Base-by-base conservation (phyloP, 2,888 invertebrate genomes). In the Sturmia bella region DNA sequence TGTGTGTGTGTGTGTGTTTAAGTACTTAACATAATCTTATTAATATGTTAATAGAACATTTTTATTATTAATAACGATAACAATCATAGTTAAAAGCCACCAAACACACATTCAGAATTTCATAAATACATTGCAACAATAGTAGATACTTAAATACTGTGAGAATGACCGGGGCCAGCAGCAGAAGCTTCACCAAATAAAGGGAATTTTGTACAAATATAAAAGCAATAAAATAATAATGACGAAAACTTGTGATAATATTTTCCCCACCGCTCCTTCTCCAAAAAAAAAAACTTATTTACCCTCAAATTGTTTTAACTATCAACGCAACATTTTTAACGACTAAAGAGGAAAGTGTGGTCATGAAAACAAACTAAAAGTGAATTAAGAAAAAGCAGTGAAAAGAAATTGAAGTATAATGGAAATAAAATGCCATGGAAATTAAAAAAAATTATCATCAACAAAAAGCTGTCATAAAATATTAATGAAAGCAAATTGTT, bases 1-100 rank as follows among this genome's bases (percentile, higher is more conserved):
- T 13, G 0, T 19, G 0, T 12, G 13, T 68, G 11, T 32, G 0
- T 21, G 0, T 12, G n/a, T 57, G 12, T 41, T 41, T 45, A 24
- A 59, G 61, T 54, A 37, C 43, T 68, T 68, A 73, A 73, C 66
- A 77, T 81, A 81, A 81, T 81, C 73, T 68, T 68, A 81, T 81
- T 81, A 77, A 73, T 76, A 81, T 77, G 68, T 76, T 77, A 81
- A 81, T 73, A 69, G 75, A 80, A 76, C 76, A 68, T 80, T 72
- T 72, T 80, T 68, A 61, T 81, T 81, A 77, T 68, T 73, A 77
- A 63, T 77, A 70, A 64, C 27, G 69, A 75, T 69, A 80, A 69
- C 41, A 70, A 66, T 66, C 56, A 43, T 52, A 59, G 72, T 45
- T 59, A 63, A 32, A 61, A 12, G 6, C 11, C 50, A 76, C 1